Percentiles rank a stretch among this genome's conserved stretches.
Evolutionary conservation across 2,113 vertebrate species (phyloP).

Genomic region (Gnathonemus echidnorhynchus): DNA sequence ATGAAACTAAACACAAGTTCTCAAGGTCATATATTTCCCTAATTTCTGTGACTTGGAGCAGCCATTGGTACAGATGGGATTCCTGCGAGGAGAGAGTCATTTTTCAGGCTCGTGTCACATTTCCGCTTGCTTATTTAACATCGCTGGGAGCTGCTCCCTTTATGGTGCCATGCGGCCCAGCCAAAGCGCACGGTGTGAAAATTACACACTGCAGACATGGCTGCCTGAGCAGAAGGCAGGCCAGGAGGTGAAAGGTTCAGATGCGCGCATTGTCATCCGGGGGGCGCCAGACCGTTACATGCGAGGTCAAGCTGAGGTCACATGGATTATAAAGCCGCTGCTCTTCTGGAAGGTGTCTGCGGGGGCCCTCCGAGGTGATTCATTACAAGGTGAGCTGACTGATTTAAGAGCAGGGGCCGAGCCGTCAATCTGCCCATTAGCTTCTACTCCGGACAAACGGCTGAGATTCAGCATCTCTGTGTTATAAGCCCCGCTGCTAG

Average conservation of each 20-base stretch:
- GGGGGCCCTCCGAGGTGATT: not conserved
- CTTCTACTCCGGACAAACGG: not conserved
- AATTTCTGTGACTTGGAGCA: not conserved
- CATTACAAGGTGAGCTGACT: not conserved
- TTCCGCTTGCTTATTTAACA: not conserved
- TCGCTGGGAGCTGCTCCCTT: slow-evolving; percentile 4
- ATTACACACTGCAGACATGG: not conserved
- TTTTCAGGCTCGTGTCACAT: not conserved
- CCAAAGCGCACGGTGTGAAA: not conserved
- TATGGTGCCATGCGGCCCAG: not conserved
- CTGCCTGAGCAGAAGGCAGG: not conserved
- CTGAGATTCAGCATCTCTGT: not conserved
- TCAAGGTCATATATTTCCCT: not conserved
- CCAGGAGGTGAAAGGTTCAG: not conserved
- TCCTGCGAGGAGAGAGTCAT: not conserved
- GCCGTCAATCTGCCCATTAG: not conserved
- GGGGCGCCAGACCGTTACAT: not conserved
- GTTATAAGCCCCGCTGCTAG: not conserved
- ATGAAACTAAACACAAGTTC: not conserved
- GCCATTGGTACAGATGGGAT: not conserved
- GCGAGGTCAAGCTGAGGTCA: slow-evolving; percentile 2
- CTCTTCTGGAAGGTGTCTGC: not conserved
- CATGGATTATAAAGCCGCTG: not conserved
- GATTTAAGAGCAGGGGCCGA: not conserved
- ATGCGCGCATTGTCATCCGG: not conserved